Evolutionary conservation across 2,888 invertebrate species (phyloP).

Genomic region (Coecobrya sp.): DNA sequence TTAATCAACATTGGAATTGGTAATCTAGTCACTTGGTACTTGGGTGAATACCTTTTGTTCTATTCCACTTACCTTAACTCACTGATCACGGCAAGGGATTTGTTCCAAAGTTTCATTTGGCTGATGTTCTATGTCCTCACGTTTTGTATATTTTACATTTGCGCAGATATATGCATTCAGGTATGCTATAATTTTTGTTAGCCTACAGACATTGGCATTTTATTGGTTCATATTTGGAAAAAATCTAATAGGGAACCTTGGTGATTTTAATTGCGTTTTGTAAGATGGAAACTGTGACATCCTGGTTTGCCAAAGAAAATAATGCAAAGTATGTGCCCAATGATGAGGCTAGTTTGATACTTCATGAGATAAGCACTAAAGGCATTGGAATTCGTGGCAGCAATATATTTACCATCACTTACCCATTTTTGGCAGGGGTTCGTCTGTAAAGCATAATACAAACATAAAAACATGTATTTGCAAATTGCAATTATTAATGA

Average conservation of each 20-base stretch:
- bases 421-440: constrained; percentile 11
- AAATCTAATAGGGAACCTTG: background rate
- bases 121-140: background rate
- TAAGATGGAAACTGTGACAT: background rate
- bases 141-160: background rate
- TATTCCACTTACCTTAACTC: constrained; percentile 38
- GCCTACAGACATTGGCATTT: background rate
- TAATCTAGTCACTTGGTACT: constrained; percentile 30
- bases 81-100: background rate
- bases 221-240: background rate
- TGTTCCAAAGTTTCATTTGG: background rate
- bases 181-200: constrained; percentile 7
- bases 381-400: constrained; percentile 25
- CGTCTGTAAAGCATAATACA: too few species aligned
- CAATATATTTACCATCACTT: constrained; percentile 24
- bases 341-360: background rate
- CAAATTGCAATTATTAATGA: too few species aligned
- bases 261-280: too few species aligned
- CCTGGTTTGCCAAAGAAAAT: background rate
- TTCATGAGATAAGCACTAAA: background rate
- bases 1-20: constrained; percentile 1
- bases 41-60: constrained; percentile 42
- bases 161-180: constrained; percentile 38
- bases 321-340: background rate
- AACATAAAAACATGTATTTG: too few species aligned